Evolutionary conservation across 2,888 invertebrate genomes (phyloP).

Genomic region (Ochropleura plecta): DNA sequence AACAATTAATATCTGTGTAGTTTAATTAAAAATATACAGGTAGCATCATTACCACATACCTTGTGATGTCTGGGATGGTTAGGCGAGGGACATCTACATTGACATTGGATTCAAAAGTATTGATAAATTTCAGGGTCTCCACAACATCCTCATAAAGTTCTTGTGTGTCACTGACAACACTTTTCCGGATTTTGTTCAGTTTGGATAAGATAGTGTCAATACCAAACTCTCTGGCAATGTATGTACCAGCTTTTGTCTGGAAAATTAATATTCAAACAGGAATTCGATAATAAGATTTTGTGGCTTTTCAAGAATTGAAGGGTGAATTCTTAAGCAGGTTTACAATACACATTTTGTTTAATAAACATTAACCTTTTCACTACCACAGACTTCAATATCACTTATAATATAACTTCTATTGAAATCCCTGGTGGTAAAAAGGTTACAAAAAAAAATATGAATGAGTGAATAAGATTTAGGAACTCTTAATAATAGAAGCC

Average conservation of each 20-base stretch:
- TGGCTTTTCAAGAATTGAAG: background rate
- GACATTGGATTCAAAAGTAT: constrained; percentile 82
- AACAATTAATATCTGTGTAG: background rate
- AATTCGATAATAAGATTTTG: background rate
- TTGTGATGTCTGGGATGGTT: constrained; percentile 84
- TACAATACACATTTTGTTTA: background rate
- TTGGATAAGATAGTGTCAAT: constrained; percentile 80
- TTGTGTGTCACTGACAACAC: constrained; percentile 81
- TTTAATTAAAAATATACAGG: background rate
- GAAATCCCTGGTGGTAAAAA: no score
- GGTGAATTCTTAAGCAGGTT: background rate
- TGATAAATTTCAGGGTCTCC: constrained; percentile 82
- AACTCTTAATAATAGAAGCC: background rate
- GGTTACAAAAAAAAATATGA: no score
- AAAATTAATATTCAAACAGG: constrained; percentile 62
- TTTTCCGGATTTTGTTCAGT: constrained; percentile 82
- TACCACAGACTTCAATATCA: no score
- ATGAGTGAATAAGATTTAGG: background rate
- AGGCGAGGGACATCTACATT: constrained; percentile 79
- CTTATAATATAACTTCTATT: no score
- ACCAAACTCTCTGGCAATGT: constrained; percentile 88
- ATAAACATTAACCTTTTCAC: no score
- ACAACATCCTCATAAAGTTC: constrained; percentile 85
- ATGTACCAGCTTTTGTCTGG: constrained; percentile 89
- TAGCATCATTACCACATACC: constrained; percentile 69